Base-by-base conservation (phyloP, 2,113 vertebrate genomes). In the Nycticebus coucang region DNA sequence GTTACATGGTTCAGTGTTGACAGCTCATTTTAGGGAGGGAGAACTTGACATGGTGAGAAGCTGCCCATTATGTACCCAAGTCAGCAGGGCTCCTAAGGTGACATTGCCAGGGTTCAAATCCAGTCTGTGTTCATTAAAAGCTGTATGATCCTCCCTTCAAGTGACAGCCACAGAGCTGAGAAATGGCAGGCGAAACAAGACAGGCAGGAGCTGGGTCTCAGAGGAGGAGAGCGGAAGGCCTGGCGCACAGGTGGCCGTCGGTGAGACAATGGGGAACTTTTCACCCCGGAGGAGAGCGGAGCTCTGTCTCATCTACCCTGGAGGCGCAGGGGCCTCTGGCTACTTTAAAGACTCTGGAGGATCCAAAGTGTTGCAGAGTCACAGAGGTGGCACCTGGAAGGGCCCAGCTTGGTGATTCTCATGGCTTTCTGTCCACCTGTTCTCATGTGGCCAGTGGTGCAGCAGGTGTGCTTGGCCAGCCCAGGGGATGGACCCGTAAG, bases 201-300 rank as follows among this genome's bases (percentile, higher is more conserved):
- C 11, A n/a, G 41, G 28, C 41, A 79, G 55, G 57, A 68, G 9
- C 33, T 11, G 14, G 17, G 21, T 75, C n/a, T 82, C 15, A 0
- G 18, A 64, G 82, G 15, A n/a, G 41, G n/a, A 41, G 53, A 72
- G 35, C 91, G 35, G 62, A 74, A 83, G 71, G 37, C 57, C 64
- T 57, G n/a, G 59, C 4, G 0, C 55, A 9, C 53, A 53, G 45
- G 17, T 22, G 0, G 18, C 45, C 59, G 11, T 22, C 66, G 35
- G 0, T 5, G 72, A 84, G 26, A 28, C 8, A 10, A 4, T 26
- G 33, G 30, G 0, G 13, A 62, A 37, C 24, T 14, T 22, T 17
- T 13, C 18, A 22, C 19, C 21, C 2, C 2, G 0, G 12, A n/a
- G 22, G 37, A 1, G 14, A 4, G n/a, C 11, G 11, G 41, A n/a